Evolutionary conservation across 2,797 vertebrate species (phyloP).

Genomic region (Catamblyrhynchus diadema): DNA sequence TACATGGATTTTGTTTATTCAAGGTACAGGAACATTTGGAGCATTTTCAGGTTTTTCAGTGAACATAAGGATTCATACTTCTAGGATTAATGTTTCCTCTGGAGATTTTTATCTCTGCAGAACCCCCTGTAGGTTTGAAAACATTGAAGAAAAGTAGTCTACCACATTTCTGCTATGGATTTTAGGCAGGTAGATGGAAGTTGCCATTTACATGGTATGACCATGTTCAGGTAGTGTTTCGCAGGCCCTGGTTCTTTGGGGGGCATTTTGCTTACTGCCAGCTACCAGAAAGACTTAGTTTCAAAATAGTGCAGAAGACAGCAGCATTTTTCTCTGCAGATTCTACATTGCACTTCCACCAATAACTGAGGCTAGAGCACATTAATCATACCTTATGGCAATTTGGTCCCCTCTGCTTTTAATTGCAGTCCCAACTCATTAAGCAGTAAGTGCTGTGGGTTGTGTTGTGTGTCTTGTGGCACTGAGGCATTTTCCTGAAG

Average conservation of each 20-base stretch:
- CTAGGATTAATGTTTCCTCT: neutral
- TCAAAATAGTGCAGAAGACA: neutral
- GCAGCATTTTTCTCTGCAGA: neutral
- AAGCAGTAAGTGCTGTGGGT: neutral
- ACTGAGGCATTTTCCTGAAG: neutral
- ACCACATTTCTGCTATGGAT: neutral
- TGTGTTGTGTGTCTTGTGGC: neutral
- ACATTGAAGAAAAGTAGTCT: neutral
- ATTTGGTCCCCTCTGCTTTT: neutral
- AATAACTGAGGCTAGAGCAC: neutral
- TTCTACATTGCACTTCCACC: neutral
- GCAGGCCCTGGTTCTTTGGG: neutral
- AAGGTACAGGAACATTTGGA: neutral
- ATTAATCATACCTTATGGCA: neutral
- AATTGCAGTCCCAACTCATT: neutral
- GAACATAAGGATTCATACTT: neutral
- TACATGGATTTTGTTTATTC: neutral
- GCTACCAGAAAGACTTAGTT: neutral
- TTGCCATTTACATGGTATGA: neutral
- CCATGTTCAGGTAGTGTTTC: neutral
- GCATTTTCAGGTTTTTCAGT: neutral
- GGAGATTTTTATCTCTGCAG: neutral
- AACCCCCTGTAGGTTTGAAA: neutral
- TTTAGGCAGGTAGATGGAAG: neutral
- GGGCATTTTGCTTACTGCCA: neutral